Conservation (phyloP, 2,113 vertebrate species). For the Carollia perspicillata region DNA sequence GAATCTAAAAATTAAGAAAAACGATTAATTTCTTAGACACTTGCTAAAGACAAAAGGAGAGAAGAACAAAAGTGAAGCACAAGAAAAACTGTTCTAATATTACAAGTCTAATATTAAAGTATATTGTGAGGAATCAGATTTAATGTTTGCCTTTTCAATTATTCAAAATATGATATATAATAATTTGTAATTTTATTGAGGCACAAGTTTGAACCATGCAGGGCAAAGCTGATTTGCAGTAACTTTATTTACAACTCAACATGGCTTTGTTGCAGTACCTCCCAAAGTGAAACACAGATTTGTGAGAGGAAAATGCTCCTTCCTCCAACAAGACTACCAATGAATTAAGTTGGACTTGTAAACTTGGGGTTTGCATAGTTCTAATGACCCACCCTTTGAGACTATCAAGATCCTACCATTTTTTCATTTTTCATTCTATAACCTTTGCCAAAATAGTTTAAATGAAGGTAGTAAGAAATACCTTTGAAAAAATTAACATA, state of each 20-base stretch:
- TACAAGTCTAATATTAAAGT: neutral
- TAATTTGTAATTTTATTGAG: neutral
- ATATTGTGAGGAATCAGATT: neutral
- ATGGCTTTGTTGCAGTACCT: neutral
- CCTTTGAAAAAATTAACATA: neutral
- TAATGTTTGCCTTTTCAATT: conserved; percentile 1
- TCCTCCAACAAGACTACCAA: neutral
- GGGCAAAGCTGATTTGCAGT: neutral
- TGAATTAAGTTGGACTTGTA: neutral
- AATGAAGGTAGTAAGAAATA: conserved; percentile 24
- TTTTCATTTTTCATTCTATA: neutral
- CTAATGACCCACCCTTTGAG: neutral
- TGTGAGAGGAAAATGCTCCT: neutral
- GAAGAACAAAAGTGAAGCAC: neutral
- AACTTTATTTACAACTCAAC: neutral
- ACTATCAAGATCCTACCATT: neutral
- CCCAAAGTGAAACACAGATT: neutral
- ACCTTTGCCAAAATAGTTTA: conserved; percentile 30
- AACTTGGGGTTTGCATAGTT: neutral
- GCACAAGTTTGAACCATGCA: neutral
- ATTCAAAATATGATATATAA: neutral
- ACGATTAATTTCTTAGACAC: neutral
- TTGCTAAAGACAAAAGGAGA: neutral
- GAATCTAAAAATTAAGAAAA: conserved; percentile 24
- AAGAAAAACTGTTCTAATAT: neutral